These are phyloP conservation scores for Echeneis naucrates DNA, from an alignment of 2,797 vertebrate species.

Conservation along the genomic window DNA sequence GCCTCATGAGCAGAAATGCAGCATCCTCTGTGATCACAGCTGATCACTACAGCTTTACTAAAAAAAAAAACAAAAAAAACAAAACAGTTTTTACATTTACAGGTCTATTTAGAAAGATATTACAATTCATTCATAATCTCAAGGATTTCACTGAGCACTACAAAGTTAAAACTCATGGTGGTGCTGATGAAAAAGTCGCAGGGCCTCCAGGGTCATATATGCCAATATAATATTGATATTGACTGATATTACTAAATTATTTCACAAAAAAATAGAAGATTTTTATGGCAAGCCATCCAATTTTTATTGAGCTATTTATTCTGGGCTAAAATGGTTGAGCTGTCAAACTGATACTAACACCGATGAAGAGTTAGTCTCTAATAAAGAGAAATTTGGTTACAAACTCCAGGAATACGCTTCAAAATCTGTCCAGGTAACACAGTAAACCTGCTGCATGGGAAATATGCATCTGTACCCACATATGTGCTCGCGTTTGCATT, in stretches of 20 bases:
- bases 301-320: no score
- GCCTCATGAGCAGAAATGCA: background rate
- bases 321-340: background rate
- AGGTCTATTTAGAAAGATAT: no score
- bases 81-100: no score
- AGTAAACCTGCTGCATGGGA: no score
- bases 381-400: background rate
- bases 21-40: background rate
- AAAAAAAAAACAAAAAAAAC: background rate
- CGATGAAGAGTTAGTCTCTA: background rate
- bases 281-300: background rate
- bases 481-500: background rate
- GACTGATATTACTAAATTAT: no score
- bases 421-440: background rate
- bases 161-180: no score
- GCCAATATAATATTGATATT: no score
- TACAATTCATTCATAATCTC: no score
- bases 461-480: background rate
- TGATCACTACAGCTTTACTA: background rate
- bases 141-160: no score
- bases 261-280: no score
- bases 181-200: no score
- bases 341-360: background rate
- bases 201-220: no score
- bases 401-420: background rate